phyloP scores from a whole-genome alignment of 1,140 invertebrate species.

The roundworm (Caenorhabditis elegans) region WBcel235 BX284606.5:5516501-5517000 shows the following conservation, averaged over 20 bases:
- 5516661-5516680: neutral
- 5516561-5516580: no score
- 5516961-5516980: conserved; percentile 54
- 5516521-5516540: no score
- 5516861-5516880: neutral
- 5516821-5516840: neutral
- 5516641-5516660: no score
- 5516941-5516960: conserved; percentile 51
- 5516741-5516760: neutral
- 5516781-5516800: neutral
- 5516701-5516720: neutral
- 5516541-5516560: no score
- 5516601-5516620: neutral
- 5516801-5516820: neutral
- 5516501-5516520: no score
- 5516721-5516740: neutral
- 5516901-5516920: neutral
- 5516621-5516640: no score
- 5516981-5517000: conserved; percentile 58
- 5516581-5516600: no score
- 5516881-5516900: neutral
- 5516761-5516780: neutral
- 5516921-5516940: conserved; percentile 45
- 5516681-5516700: no score
- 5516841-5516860: neutral